A percentile compares a stretch with the other conserved stretches of the same genome.
Evolutionary conservation across 2,113 vertebrate genomes (phyloP).

Genomic region (Python bivittatus): DNA sequence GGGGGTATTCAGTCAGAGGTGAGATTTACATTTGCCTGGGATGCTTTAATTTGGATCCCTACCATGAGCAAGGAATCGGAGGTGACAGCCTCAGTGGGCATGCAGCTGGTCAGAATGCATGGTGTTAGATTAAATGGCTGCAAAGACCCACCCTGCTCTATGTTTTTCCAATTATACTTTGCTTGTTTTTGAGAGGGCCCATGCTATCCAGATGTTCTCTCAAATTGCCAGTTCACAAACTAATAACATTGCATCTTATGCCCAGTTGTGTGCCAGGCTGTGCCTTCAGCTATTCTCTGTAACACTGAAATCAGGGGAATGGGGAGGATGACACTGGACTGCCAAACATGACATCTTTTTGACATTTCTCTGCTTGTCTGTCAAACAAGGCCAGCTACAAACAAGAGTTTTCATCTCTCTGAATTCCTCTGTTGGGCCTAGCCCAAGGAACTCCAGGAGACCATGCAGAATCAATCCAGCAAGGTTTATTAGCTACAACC

Average conservation of each 20-base stretch:
- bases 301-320: background rate
- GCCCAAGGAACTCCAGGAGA: too few relatives aligned
- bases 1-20: background rate
- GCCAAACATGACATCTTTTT: background rate
- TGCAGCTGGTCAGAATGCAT: background rate
- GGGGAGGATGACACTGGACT: background rate
- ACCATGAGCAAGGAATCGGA: background rate
- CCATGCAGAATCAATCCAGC: too few relatives aligned
- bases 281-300: background rate
- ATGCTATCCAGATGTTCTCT: background rate
- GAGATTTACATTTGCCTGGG: background rate
- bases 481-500: too few relatives aligned
- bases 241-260: background rate
- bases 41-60: background rate
- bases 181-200: background rate
- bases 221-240: background rate
- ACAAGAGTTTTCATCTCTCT: background rate
- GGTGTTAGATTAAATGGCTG: background rate
- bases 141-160: background rate
- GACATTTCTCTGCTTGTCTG: background rate
- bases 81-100: background rate
- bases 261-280: background rate
- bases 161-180: background rate
- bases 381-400: background rate
- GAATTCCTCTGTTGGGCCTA: too few relatives aligned